phyloP scores from a whole-genome alignment of 2,113 vertebrate genomes.

The Pelmatolapia mariae region DNA sequence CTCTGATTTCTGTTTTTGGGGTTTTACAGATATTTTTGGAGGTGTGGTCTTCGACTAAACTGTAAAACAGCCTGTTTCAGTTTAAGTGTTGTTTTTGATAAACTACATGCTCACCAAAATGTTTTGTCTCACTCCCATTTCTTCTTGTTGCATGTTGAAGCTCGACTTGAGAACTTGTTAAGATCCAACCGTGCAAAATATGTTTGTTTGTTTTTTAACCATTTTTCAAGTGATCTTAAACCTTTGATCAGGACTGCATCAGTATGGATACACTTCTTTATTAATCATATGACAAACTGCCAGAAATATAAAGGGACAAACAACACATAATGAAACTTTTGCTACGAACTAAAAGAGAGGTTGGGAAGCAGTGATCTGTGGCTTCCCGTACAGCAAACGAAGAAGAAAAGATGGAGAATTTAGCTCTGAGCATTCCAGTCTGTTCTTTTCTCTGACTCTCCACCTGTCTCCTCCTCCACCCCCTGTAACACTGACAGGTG shows the following conservation, averaged over 20 bases:
- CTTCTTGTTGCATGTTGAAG: not conserved
- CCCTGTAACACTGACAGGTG: conserved; percentile 66
- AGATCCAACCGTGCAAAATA: not conserved
- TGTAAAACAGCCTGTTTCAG: not conserved
- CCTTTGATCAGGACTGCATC: not conserved
- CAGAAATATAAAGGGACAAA: rapidly evolving
- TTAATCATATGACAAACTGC: rapidly evolving
- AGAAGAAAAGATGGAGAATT: not conserved
- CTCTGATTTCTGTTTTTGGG: not conserved
- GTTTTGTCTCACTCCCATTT: rapidly evolving
- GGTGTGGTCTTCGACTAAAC: not conserved
- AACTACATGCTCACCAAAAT: rapidly evolving
- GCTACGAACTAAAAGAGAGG: not conserved
- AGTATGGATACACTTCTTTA: not conserved
- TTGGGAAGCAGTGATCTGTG: not conserved
- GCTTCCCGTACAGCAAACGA: not conserved
- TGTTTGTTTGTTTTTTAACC: not conserved
- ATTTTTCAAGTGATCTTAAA: not conserved
- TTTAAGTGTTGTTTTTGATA: not conserved
- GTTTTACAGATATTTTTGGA: not conserved
- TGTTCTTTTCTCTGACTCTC: not conserved
- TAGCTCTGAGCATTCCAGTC: not conserved
- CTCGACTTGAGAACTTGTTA: not conserved
- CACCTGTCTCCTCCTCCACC: not conserved
- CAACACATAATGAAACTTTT: rapidly evolving